These are phyloP conservation scores for Melolontha melolontha DNA, from an alignment of 2,888 invertebrate species.

Conservation along the genomic window DNA sequence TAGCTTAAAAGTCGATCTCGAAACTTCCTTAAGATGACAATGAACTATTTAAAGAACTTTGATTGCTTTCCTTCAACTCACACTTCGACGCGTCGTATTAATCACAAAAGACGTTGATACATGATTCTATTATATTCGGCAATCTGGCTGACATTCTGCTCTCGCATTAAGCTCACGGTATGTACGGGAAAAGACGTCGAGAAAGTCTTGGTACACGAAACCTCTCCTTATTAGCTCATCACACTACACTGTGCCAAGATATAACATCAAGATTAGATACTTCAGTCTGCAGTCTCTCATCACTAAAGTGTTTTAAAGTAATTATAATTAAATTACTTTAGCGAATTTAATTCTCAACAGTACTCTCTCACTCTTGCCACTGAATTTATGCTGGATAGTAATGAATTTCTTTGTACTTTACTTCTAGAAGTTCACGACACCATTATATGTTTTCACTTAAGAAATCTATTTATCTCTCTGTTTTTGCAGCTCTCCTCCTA, in stretches of 20 bases:
- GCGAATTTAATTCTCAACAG: constrained; percentile 13
- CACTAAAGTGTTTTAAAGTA: constrained; percentile 30
- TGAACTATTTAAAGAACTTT: constrained; percentile 55
- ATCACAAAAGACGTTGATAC: constrained; percentile 48
- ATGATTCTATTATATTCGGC: constrained; percentile 48
- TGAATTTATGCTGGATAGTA: constrained; percentile 14
- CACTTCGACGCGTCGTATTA: constrained; percentile 48
- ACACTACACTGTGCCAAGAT: constrained; percentile 32
- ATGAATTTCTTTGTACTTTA: constrained; percentile 36
- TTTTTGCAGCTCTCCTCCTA: constrained; percentile 12
- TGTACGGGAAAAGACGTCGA: background rate
- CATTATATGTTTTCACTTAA: constrained; percentile 35
- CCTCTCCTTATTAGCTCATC: constrained; percentile 39
- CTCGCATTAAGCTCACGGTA: constrained; percentile 11
- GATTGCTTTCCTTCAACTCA: constrained; percentile 58
- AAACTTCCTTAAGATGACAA: constrained; percentile 24
- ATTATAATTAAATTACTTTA: constrained; percentile 33
- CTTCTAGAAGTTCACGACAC: constrained; percentile 14
- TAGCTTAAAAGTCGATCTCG: constrained; percentile 33
- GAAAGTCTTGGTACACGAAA: constrained; percentile 3
- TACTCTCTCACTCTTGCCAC: constrained; percentile 3
- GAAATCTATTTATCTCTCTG: constrained; percentile 38
- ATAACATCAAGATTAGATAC: constrained; percentile 42
- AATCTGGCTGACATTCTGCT: constrained; percentile 26
- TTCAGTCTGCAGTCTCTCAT: constrained; percentile 21